Base-by-base conservation (phyloP, 2,113 vertebrate genomes). In the Anarhynchus alexandrinus region DNA sequence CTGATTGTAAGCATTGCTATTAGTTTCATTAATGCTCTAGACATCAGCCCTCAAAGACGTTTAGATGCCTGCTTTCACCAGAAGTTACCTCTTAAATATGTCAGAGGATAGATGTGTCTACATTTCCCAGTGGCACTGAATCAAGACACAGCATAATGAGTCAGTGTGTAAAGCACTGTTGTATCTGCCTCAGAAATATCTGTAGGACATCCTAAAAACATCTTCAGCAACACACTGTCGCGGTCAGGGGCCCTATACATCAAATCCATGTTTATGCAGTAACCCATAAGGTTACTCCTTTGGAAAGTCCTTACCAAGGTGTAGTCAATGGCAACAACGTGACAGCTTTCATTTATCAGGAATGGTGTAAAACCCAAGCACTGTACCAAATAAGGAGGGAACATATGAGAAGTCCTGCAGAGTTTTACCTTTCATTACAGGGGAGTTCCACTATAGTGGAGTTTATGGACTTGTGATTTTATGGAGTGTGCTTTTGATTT, bases 381-480 rank as follows among this genome's bases (percentile, higher is more conserved):
- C 73, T n/a, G 51, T 67, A 66, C 71, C 96, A 97, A 96, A 96
- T 86, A 94, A 91, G 74, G 47, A 80, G 49, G 25, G 34, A 92
- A 91, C 13, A 26, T 78, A 45, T 17, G 27, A 86, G 78, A 90
- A 73, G 38, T 62, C 70, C 69, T 55, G 57, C 71, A 11, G 71
- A 91, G 52, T 88, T 97, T 89, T 67, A 51, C 69, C 71, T 96
- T 96, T 94, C 86, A 86, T 97, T 97, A 93, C 47, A 67, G 21
- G 36, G 74, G 59, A 96, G 80, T 94, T 97, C 71, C 93, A 84
- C 82, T 49, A 14, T 61, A 62, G 55, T 92, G 88, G 79, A 96
- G 72, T 97, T 97, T 96, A 97, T 95, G 92, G 86, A 90, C 86
- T 88, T 88, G 57, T 55, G 61, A 91, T 85, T 96, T 95, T 88